Evolutionary conservation across 2,888 invertebrate genomes (phyloP).

Genomic region (Lasioglossum oenotherae): DNA sequence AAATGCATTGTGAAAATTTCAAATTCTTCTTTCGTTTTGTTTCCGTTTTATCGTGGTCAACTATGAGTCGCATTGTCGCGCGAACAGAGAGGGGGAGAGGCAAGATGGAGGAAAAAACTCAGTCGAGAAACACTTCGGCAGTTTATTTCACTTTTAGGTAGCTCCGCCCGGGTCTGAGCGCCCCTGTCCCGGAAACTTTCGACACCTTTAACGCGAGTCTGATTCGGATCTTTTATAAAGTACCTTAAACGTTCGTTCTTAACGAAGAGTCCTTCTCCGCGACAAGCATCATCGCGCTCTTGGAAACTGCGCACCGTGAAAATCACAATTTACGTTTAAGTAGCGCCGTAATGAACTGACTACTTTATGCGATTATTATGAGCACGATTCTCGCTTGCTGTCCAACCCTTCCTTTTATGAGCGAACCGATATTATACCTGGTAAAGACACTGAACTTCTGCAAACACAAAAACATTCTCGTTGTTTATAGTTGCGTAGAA

Average conservation of each 20-base stretch:
- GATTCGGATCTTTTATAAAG: background rate
- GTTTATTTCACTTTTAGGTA: conserved; percentile 1
- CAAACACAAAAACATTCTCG: conserved; percentile 2
- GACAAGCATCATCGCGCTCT: conserved; percentile 1
- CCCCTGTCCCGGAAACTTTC: background rate
- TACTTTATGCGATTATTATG: conserved; percentile 6
- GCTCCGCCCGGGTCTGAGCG: background rate
- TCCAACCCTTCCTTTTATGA: background rate
- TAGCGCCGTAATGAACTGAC: background rate
- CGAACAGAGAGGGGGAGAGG: background rate
- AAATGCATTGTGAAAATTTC: background rate
- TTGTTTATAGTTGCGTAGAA: background rate
- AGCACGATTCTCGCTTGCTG: background rate
- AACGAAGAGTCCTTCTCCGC: background rate
- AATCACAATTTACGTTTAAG: conserved; percentile 6
- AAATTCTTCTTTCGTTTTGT: background rate
- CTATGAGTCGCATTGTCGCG: background rate
- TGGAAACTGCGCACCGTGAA: background rate
- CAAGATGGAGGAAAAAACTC: background rate
- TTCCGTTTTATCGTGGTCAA: background rate
- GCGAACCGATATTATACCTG: background rate
- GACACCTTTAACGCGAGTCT: background rate
- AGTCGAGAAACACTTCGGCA: background rate
- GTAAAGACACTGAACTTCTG: background rate
- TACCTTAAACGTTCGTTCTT: background rate